A percentile compares a stretch with the other conserved stretches of the same genome.
These are phyloP conservation scores for Apeltes quadracus DNA, from an alignment of 2,113 vertebrate species.

Conservation along the genomic window DNA sequence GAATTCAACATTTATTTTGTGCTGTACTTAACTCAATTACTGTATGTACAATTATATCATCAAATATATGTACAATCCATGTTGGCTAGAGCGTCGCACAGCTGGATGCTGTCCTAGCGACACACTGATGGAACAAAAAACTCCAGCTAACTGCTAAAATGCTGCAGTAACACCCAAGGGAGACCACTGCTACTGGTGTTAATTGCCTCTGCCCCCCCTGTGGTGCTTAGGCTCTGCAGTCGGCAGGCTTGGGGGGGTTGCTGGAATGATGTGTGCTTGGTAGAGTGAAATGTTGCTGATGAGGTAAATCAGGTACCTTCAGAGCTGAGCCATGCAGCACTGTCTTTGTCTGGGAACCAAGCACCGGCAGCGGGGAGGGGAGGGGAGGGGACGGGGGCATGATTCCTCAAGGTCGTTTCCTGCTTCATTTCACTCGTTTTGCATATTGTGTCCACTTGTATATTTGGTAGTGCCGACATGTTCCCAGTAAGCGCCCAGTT, in stretches of 20 bases:
- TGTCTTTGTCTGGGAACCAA: conserved; percentile 71
- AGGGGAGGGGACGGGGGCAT: too few relatives aligned
- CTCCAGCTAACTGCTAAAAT: conserved; percentile 13
- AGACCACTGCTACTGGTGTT: conserved; percentile 33
- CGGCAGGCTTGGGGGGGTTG: background rate
- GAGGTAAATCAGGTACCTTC: conserved; percentile 53
- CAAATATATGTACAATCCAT: too few relatives aligned
- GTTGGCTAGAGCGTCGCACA: conserved; percentile 1
- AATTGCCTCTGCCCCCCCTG: conserved; percentile 53
- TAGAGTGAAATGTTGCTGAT: conserved; percentile 58
- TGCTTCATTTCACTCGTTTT: conserved; percentile 25
- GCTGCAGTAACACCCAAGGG: conserved; percentile 44
- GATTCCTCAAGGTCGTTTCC: conserved; percentile 70
- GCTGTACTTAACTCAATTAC: conserved; percentile 1
- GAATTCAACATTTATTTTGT: background rate
- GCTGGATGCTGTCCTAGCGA: background rate
- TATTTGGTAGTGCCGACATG: background rate
- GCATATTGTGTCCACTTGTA: conserved; percentile 32
- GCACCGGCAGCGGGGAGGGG: conserved; percentile 39
- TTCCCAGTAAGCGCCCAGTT: background rate
- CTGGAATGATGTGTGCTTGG: conserved; percentile 10
- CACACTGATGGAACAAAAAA: conserved; percentile 13
- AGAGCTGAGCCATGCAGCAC: conserved; percentile 59
- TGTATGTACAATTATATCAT: too few relatives aligned
- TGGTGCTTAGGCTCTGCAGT: conserved; percentile 32